Evolutionary conservation across 2,113 vertebrate species (phyloP).

Genomic region (Ginglymostoma cirratum): DNA sequence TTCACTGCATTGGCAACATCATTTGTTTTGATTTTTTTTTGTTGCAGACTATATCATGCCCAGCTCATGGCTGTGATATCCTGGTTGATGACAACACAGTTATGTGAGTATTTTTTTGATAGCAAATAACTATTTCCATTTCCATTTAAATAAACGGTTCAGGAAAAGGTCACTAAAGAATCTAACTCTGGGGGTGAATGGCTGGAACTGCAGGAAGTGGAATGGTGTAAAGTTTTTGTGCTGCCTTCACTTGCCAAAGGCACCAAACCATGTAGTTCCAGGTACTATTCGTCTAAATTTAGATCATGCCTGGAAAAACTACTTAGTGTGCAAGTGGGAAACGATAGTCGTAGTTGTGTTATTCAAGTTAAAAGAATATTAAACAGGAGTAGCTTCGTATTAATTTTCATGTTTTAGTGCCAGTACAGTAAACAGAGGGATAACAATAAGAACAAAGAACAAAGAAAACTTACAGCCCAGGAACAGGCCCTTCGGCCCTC

Average conservation of each 20-base stretch:
- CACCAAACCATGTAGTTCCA: background rate
- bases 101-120: constrained; percentile 77
- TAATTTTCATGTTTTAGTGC: background rate
- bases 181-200: background rate
- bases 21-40: constrained; percentile 40
- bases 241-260: background rate
- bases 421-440: background rate
- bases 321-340: background rate
- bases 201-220: background rate
- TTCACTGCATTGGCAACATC: background rate
- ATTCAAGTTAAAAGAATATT: background rate
- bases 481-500: no score
- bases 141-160: no score
- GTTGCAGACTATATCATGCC: constrained; percentile 92
- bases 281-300: background rate
- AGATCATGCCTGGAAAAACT: background rate
- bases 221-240: background rate
- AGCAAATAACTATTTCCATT: background rate
- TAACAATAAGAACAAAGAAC: background rate
- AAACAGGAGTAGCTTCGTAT: background rate
- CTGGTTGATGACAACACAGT: constrained; percentile 99
- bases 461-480: no score
- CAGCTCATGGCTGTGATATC: constrained; percentile 99
- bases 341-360: background rate
- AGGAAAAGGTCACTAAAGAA: background rate